Base-by-base conservation (phyloP, 2,888 invertebrate genomes). In the Cyclophora albipunctata region DNA sequence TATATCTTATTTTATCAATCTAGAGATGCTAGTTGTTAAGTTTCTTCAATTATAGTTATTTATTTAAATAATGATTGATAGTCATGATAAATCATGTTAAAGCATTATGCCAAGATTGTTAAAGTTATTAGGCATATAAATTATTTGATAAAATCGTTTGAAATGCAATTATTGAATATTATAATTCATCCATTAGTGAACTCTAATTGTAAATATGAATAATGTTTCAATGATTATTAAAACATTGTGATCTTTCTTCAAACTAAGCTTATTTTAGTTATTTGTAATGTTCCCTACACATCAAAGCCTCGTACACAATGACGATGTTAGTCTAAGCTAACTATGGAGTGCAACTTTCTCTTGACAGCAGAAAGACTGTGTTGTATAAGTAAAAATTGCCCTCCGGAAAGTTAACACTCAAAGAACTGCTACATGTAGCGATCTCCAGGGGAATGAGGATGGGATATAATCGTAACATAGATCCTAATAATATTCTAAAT, bases 1-100 rank as follows among this genome's bases (percentile, higher is more conserved):
- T 99, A 99, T 88, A 99, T 99, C 80, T 90, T 99, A 71, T 99
- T 99, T 90, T 99, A 99, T 90, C 98, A 98, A 86, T 97, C 97
- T 53, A 93, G 95, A 74, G 96, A 96, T 64, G 87, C 84, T 85
- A 88, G 85, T 87, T 93, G 93, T 80, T 90, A 86, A 85, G 78
- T 85, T 81, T 83, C 65, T 73, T 71, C 69, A 71, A 69, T 69
- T 73, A 75, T 84, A 81, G 75, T 81, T 78, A 84, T 80, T 84
- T 83, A 85, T 83, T 79, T 73, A 2, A 20, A 20, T 20, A 71
- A 77, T 76, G 77, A 78, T n/a, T 57, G 57, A 77, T 79, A 81
- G 78, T 76, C 76, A 75, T 73, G 69, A 73, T 76, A 69, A 75
- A 77, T 74, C 75, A 75, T 78, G 83, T 84, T 84, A 69, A 70